Conservation (phyloP, 1,140 invertebrate species). For the Pemphigus obesinymphae region DNA sequence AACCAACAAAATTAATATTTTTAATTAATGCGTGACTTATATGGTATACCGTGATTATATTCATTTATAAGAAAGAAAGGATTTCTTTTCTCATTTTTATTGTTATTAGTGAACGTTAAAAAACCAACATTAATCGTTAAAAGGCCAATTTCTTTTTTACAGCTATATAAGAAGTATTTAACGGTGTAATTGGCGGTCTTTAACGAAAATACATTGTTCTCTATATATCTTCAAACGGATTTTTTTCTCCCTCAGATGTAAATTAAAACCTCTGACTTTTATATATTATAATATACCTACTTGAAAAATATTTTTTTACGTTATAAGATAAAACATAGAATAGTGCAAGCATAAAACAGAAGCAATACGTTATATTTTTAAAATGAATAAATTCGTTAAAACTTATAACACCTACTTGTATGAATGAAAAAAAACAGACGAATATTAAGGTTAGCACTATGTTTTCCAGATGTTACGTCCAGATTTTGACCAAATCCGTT, state of each 20-base stretch:
- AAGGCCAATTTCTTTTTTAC: background rate
- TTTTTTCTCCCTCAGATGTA: background rate
- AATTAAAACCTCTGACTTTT: background rate
- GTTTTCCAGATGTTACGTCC: background rate
- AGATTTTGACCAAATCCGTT: background rate
- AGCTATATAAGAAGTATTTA: background rate
- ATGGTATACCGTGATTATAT: background rate
- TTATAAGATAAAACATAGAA: background rate
- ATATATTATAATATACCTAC: background rate
- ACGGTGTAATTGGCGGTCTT: background rate
- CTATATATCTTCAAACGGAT: background rate
- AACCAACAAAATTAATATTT: background rate
- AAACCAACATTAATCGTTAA: background rate
- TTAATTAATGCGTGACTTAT: background rate
- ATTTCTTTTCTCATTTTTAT: background rate
- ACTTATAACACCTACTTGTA: too few relatives aligned
- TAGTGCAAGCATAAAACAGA: background rate
- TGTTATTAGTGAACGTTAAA: background rate
- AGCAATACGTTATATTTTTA: background rate
- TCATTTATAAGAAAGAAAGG: background rate
- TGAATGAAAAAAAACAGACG: background rate
- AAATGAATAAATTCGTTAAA: background rate
- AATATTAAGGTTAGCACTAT: background rate
- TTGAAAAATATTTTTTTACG: background rate
- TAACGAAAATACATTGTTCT: background rate